These are phyloP conservation scores for Vipera ursinii DNA, from an alignment of 2,797 vertebrate species.

Conservation along the genomic window DNA sequence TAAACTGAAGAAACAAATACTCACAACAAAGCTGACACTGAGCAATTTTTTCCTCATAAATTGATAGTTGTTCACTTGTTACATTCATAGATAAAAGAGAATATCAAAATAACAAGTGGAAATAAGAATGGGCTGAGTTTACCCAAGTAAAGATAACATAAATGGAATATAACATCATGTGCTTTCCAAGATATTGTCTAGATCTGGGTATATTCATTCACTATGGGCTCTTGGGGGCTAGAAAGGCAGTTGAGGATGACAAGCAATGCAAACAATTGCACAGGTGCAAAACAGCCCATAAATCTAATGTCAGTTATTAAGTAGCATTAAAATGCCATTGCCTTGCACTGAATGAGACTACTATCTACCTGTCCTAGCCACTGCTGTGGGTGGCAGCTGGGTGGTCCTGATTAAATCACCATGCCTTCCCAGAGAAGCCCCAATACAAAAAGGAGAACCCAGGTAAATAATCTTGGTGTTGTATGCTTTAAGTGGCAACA, in stretches of 20 bases:
- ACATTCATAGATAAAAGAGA: constrained; percentile 15
- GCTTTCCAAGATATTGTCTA: not conserved
- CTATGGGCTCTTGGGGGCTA: not conserved
- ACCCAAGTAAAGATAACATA: not conserved
- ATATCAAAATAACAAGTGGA: not conserved
- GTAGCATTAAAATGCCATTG: not conserved
- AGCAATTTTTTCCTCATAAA: not conserved
- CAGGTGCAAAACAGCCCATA: not conserved
- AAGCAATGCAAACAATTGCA: not conserved
- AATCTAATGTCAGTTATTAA: not conserved
- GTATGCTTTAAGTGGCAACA: not conserved
- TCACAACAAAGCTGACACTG: not conserved
- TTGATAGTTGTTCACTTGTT: constrained; percentile 4
- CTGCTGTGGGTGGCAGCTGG: not conserved
- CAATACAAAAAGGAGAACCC: not conserved
- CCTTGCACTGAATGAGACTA: not conserved
- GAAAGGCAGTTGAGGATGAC: not conserved
- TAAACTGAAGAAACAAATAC: not conserved
- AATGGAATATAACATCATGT: not conserved
- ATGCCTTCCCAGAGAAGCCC: not conserved
- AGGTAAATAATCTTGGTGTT: not conserved
- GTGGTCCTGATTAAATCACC: not conserved
- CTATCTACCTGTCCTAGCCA: not conserved
- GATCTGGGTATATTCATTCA: not conserved
- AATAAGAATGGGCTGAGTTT: not conserved